Evolutionary conservation across 2,888 invertebrate species (phyloP).

Genomic region (Esperia sulphurella): DNA sequence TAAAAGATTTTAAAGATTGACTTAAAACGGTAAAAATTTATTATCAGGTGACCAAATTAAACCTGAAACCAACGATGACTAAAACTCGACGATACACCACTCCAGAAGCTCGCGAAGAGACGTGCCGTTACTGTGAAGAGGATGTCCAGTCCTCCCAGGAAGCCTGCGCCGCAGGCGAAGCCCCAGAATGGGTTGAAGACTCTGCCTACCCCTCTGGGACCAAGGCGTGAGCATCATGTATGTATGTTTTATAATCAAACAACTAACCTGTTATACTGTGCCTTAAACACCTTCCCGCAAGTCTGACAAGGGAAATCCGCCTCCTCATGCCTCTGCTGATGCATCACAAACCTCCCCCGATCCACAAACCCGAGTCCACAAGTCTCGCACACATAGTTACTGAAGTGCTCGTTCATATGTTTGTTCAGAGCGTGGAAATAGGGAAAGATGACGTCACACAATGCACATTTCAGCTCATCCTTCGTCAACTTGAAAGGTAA

Average conservation of each 20-base stretch:
- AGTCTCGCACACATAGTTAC: slow-evolving; percentile 7
- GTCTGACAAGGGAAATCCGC: slow-evolving; percentile 58
- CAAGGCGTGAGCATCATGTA: no score
- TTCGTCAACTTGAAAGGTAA: slow-evolving; percentile 28
- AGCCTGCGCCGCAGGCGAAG: neutral
- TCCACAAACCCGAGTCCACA: slow-evolving; percentile 7
- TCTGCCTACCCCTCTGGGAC: no score
- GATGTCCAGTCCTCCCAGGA: neutral
- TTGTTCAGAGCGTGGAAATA: slow-evolving; percentile 6
- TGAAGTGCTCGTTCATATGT: slow-evolving; percentile 8
- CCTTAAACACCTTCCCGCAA: slow-evolving; percentile 63
- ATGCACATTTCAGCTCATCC: neutral
- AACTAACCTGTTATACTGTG: slow-evolving; percentile 38
- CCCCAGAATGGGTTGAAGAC: neutral
- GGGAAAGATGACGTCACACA: slow-evolving; percentile 1
- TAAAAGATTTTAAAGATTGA: no score
- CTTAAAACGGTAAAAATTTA: no score
- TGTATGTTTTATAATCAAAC: no score
- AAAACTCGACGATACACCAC: slow-evolving; percentile 43
- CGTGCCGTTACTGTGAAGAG: neutral
- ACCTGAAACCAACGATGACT: slow-evolving; percentile 24
- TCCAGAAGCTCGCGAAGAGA: slow-evolving; percentile 17
- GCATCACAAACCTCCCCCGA: slow-evolving; percentile 4
- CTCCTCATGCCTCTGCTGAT: slow-evolving; percentile 25
- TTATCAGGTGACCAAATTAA: slow-evolving; percentile 27